Evolutionary conservation across 1,140 invertebrate genomes (phyloP), one percentile per base, ranked within the genome.

Genomic region (Mamestra configurata): DNA sequence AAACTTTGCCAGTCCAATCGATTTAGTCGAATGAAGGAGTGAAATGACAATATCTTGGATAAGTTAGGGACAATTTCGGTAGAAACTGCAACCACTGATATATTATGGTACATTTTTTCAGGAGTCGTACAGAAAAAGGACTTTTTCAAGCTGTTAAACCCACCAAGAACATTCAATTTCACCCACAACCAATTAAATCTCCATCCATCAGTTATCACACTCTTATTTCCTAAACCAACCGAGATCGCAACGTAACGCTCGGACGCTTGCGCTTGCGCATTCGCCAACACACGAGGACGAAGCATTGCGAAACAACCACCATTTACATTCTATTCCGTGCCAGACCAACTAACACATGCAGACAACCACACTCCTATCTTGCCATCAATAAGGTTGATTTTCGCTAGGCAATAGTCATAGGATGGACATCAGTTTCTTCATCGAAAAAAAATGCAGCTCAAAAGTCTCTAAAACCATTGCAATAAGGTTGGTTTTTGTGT

Each of bases 241-340:
- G 43, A 76, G 27, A 80, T 70, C 51, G 79, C 51, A 76, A 80
- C 51, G 72, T 37, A 76, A 80, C 61, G 72, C 20, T 80, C 64
- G 40, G 79, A 61, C 66, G 73, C 53, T 3, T 24, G 51, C 53
- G 43, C 73, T 22, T 64, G 43, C 55, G 73, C 37, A 75, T 18
- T n/a, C 43, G n/a, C 15, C 43, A 49, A 15, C 76, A 51, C 64
- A 43, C 77, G 77, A 79, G 77, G 77, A 79, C 77, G 77, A 57
- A 22, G n/a, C 35, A 68, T 31, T 79, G 51, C 77, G 64, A 79
- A 71, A 79, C 20, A 66, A 15, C 53, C 53, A 61, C 37, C 64
- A 68, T 75, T 79, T 59, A 79, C 71, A 79, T 82, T 82, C 80
- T 75, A 79, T 79, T 76, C 31, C 70, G 11, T 40, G n/a, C 55